Evolutionary conservation across 2,888 invertebrate species (phyloP), one percentile per base, ranked within the genome.

Genomic region (Ischnus inquisitorius): DNA sequence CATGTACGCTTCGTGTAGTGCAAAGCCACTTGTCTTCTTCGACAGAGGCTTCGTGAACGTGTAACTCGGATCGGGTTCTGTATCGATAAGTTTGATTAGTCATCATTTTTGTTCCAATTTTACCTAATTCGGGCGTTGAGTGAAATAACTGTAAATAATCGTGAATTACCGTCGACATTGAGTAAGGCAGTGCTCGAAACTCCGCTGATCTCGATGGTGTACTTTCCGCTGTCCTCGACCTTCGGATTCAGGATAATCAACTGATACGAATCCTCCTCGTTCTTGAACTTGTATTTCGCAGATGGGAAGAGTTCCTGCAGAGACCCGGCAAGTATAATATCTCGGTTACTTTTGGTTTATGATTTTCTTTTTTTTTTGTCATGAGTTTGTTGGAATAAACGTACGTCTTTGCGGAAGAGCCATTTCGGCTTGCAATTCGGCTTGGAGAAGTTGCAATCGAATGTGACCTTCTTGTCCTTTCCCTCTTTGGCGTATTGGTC

Each of bases 161-260:
- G 4, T 25, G n/a, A 79, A 43, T 86, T 93, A 96, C 97, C 96
- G 92, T 99, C 99, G 25, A 99, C 99, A 94, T 97, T 98, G 78
- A 99, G 96, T 94, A 98, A 98, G 64, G 97, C 99, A 22, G 98
- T 97, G 88, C 97, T 97, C 75, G 96, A 96, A 68, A 97, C 95
- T 75, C 98, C 98, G 90, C 97, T 97, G 89, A 99, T 98, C 94
- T 99, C 98, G 90, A 99, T 97, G 0, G 97, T 98, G 92, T 99
- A 99, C 95, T 98, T 98, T 89, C 99, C 99, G 88, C 97, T 97
- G 93, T 99, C 99, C 90, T 99, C 99, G 48, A 98, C 97, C 94
- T 98, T 98, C 0, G 99, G 99, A 90, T 96, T 96, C 93, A 95
- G 95, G 90, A 99, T 98, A 87, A 98, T 97, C 86, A 99, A 95